Evolutionary conservation across 2,888 invertebrate genomes (phyloP).

Genomic region (Hololepta plana): DNA sequence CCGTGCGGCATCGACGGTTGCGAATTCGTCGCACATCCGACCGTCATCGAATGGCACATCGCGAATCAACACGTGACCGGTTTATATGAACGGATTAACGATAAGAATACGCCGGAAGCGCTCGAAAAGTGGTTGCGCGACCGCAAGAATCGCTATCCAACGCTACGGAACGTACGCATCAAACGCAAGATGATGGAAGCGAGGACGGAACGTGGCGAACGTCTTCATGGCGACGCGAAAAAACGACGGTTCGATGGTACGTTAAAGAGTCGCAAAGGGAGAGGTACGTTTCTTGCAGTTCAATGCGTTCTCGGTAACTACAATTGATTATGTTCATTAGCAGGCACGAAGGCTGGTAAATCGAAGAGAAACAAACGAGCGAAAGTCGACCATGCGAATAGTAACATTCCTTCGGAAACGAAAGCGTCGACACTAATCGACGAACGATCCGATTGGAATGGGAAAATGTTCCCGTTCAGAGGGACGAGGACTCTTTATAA

Average conservation of each 20-base stretch:
- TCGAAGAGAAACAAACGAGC: too few relatives aligned
- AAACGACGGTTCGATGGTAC: slow-evolving; percentile 25
- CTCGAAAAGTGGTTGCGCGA: slow-evolving; percentile 72
- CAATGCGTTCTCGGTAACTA: too few relatives aligned
- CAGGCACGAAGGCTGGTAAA: too few relatives aligned
- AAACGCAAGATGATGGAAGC: slow-evolving; percentile 44
- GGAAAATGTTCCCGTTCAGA: slow-evolving; percentile 22
- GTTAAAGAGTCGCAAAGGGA: too few relatives aligned
- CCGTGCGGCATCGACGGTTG: slow-evolving; percentile 70
- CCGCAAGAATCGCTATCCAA: slow-evolving; percentile 43
- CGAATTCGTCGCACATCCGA: slow-evolving; percentile 57
- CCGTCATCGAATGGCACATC: slow-evolving; percentile 64
- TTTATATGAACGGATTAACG: slow-evolving; percentile 58
- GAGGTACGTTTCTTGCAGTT: too few relatives aligned
- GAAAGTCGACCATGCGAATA: too few relatives aligned
- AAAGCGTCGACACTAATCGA: slow-evolving; percentile 18
- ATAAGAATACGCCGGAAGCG: slow-evolving; percentile 60
- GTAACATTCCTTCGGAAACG: too few relatives aligned
- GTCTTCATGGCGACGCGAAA: slow-evolving; percentile 34
- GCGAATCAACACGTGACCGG: slow-evolving; percentile 72
- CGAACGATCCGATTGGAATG: slow-evolving; percentile 24
- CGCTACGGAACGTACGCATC: slow-evolving; percentile 37
- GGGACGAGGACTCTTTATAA: slow-evolving; percentile 19
- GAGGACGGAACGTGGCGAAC: slow-evolving; percentile 56
- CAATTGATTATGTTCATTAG: too few relatives aligned